phyloP scores from a whole-genome alignment of 2,113 vertebrate species.

The Notarius quadriscutis region DNA sequence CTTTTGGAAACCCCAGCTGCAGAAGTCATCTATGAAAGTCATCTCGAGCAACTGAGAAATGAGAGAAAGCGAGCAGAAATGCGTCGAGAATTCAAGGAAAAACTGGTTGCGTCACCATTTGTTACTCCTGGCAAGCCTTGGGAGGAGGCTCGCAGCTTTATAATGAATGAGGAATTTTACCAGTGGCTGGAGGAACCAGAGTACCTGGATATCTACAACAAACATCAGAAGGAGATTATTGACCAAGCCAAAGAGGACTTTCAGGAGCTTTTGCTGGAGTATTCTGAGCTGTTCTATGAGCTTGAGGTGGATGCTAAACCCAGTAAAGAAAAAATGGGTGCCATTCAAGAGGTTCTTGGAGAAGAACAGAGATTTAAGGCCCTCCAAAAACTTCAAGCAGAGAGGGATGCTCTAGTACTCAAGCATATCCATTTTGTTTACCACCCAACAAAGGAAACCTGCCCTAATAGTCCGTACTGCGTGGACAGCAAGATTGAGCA shows the following conservation, averaged over 20 bases:
- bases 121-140: slow-evolving; percentile 93
- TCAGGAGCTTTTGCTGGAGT: slow-evolving; percentile 93
- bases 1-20: slow-evolving; percentile 84
- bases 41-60: slow-evolving; percentile 85
- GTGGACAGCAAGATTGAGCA: slow-evolving; percentile 90
- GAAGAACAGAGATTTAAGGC: slow-evolving; percentile 95
- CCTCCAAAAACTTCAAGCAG: slow-evolving; percentile 91
- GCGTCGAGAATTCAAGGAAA: slow-evolving; percentile 86
- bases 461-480: slow-evolving; percentile 84
- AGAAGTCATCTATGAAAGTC: slow-evolving; percentile 80
- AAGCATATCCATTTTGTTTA: slow-evolving; percentile 99
- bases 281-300: slow-evolving; percentile 96
- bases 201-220: slow-evolving; percentile 92
- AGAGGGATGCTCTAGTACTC: slow-evolving; percentile 92
- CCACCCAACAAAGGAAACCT: slow-evolving; percentile 95
- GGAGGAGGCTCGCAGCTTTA: slow-evolving; percentile 95
- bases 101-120: slow-evolving; percentile 85
- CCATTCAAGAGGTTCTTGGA: slow-evolving; percentile 91
- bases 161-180: slow-evolving; percentile 96
- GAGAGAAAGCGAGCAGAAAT: slow-evolving; percentile 87
- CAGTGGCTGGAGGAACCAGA: slow-evolving; percentile 88
- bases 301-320: slow-evolving; percentile 95
- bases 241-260: slow-evolving; percentile 95
- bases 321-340: slow-evolving; percentile 98
- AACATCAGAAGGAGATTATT: slow-evolving; percentile 94